phyloP scores from a whole-genome alignment of 2,888 invertebrate genomes.

The Drosophila incognita region DNA sequence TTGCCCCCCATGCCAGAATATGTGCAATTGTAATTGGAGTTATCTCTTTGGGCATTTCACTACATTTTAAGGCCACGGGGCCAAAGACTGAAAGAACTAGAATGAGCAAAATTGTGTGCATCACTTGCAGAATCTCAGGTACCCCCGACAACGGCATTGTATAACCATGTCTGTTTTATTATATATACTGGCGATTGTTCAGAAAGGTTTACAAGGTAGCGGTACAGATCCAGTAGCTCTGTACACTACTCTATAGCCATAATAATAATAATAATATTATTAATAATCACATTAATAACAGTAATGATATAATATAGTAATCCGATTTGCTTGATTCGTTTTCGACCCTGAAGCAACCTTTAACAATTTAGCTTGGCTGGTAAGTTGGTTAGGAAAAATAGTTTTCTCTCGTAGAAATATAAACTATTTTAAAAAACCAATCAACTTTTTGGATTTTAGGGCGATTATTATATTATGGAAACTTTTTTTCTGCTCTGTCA shows the following conservation, averaged over 20 bases:
- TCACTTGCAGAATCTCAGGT: not conserved
- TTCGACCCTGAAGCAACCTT: not conserved
- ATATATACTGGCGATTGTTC: not conserved
- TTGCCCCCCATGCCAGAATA: constrained; percentile 6
- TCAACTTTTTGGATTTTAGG: not conserved
- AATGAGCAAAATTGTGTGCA: not conserved
- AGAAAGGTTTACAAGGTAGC: no score
- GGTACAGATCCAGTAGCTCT: no score
- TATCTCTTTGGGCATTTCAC: constrained; percentile 4
- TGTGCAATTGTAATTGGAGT: constrained; percentile 37
- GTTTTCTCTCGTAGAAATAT: not conserved
- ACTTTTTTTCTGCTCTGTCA: not conserved
- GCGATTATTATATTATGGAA: not conserved
- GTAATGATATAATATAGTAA: not conserved
- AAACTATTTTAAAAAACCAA: not conserved
- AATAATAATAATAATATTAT: not conserved
- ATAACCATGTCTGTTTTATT: not conserved
- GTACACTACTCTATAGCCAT: no score
- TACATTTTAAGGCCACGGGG: constrained; percentile 25
- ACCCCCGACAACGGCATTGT: not conserved
- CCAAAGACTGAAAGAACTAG: not conserved
- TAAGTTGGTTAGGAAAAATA: not conserved
- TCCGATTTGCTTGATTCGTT: not conserved
- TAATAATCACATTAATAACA: not conserved
- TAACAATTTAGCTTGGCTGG: not conserved